Evolutionary conservation across 2,113 vertebrate genomes (phyloP).

Genomic region (Marcusenius ussheri): DNA sequence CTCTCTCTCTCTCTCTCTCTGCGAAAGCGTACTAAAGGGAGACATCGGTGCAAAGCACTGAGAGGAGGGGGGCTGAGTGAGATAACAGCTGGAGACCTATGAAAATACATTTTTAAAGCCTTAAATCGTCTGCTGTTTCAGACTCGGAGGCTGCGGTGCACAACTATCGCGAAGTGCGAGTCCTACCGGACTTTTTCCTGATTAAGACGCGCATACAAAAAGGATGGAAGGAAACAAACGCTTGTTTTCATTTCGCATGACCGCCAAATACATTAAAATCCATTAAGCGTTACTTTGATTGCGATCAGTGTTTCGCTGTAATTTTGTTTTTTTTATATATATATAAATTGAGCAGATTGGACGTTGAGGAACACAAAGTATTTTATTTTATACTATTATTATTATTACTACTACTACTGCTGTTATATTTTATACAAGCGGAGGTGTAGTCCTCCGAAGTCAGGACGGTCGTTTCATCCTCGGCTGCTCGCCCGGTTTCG

Average conservation of each 20-base stretch:
- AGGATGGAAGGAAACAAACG: not conserved
- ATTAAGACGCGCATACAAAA: not conserved
- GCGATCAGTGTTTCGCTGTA: not conserved
- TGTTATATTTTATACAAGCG: not conserved
- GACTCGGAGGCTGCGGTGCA: not conserved
- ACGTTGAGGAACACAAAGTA: not conserved
- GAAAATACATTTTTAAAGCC: not conserved
- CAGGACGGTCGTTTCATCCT: not conserved
- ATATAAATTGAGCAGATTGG: not conserved
- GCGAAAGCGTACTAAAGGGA: constrained; percentile 20
- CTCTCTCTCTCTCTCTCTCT: not conserved
- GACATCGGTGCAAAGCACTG: constrained; percentile 34
- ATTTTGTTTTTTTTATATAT: not conserved
- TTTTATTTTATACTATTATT: not conserved
- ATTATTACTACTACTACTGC: not conserved
- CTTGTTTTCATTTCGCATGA: not conserved
- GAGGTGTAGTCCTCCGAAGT: not conserved
- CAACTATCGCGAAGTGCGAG: not conserved
- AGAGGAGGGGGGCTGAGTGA: not conserved
- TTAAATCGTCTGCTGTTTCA: not conserved
- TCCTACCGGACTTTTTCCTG: not conserved
- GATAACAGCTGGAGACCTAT: constrained; percentile 15
- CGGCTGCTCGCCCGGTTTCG: not conserved
- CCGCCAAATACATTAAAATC: not conserved
- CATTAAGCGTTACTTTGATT: not conserved